A percentile compares a stretch with the other conserved stretches of the same genome.
Evolutionary conservation across 1,140 invertebrate species (phyloP).

Genomic region (Dolichoris vasculosae): DNA sequence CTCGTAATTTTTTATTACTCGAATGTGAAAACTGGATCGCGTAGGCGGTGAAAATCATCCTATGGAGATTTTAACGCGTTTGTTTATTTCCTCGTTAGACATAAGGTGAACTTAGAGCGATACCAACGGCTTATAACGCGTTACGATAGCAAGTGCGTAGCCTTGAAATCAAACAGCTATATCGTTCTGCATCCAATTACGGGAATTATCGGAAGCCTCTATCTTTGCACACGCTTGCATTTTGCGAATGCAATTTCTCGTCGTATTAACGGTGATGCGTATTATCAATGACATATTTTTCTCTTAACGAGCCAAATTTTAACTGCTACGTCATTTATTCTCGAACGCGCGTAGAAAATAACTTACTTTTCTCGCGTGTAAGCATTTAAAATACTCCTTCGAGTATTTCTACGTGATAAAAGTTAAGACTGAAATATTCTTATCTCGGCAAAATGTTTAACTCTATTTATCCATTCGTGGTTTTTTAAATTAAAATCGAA

Average conservation of each 20-base stretch:
- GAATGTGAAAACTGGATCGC: too few relatives aligned
- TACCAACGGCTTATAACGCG: not conserved
- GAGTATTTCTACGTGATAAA: not conserved
- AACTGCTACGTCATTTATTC: not conserved
- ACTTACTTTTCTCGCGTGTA: not conserved
- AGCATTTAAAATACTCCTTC: not conserved
- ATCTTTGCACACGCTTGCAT: conserved; percentile 34
- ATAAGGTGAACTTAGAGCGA: not conserved
- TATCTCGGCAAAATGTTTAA: not conserved
- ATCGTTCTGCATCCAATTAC: conserved; percentile 46
- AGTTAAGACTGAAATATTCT: not conserved
- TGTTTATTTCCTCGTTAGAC: conserved; percentile 4
- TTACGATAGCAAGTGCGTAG: conserved; percentile 41
- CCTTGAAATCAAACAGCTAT: conserved; percentile 37
- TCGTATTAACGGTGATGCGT: not conserved
- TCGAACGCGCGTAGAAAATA: not conserved
- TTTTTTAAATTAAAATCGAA: not conserved
- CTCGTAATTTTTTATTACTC: too few relatives aligned
- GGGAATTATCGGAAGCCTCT: conserved; percentile 42
- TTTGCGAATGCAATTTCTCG: conserved; percentile 16
- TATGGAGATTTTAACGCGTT: not conserved
- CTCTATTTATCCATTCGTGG: not conserved
- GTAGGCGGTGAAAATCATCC: not conserved
- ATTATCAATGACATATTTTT: conserved; percentile 5
- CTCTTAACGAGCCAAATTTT: not conserved